Base-by-base conservation (phyloP, 2,888 invertebrate species). In the Malacosoma neustria region DNA sequence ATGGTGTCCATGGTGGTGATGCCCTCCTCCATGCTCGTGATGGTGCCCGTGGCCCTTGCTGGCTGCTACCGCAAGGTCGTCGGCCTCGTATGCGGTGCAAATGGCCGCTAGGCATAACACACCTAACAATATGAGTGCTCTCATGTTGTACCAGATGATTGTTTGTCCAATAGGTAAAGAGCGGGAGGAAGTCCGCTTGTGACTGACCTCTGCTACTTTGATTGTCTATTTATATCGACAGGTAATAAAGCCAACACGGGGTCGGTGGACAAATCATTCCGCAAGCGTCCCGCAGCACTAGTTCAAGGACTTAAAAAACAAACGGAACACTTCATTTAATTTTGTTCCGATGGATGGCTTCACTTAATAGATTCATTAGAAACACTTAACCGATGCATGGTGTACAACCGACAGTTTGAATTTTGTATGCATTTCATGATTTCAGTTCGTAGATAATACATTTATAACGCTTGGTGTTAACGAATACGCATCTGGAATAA, bases 1-100 rank as follows among this genome's bases (percentile, higher is more conserved):
- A 50, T 92, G 91, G 43, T 91, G 88, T 0, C 70, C 86, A 48
- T 91, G 90, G 53, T 91, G 90, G 31, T 90, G 86, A 44, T 90
- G 87, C 1, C 92, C 92, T 29, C 91, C 91, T 13, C 90, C 91
- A 45, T 87, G 84, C 56, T 89, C 89, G 51, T 76, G 77, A 47
- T 82, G 79, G 53, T 80, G 76, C 7, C 79, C 73, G 53, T 80
- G 76, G 7, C 79, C 73, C 44, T 79, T 84, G 48, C 87, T 87
- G 29, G 86, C 87, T 11, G 85, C 88, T 41, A 86, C 74, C 14
- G 84, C 87, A 40, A 72, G 81, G 54, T 85, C 73, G 9, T 63
- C 61, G 34, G 59, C 64, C 42, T 61, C 68, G 35, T 59, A 49
- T 29, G 68, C 80, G 51, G 59, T 48, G 55, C 79, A 75, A 29